These are phyloP conservation scores for Cotesia typhae DNA, from an alignment of 1,140 invertebrate species.

Conservation along the genomic window DNA sequence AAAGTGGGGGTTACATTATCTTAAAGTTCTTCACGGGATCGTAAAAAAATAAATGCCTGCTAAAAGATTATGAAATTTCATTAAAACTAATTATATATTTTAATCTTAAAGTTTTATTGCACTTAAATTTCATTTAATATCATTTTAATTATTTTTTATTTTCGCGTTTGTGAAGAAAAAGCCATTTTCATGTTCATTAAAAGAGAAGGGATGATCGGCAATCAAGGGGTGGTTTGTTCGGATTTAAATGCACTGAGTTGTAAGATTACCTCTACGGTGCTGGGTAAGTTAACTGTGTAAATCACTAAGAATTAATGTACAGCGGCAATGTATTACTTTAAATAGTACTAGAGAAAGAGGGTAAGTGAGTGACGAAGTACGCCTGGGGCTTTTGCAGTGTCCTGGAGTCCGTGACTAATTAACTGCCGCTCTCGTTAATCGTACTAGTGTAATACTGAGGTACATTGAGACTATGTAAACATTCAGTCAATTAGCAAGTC, in stretches of 20 bases:
- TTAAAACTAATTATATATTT: constrained; percentile 13
- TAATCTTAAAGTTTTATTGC: not conserved
- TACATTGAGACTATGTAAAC: constrained; percentile 42
- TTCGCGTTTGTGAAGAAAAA: too few relatives aligned
- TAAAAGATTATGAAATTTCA: constrained; percentile 15
- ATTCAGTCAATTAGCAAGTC: constrained; percentile 36
- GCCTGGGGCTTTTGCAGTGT: constrained; percentile 33
- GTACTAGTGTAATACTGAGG: constrained; percentile 26
- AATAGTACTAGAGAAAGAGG: constrained; percentile 23
- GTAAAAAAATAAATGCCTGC: constrained; percentile 12
- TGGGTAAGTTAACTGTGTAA: constrained; percentile 21
- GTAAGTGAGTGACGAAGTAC: constrained; percentile 34
- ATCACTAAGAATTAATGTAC: constrained; percentile 23
- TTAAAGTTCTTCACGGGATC: constrained; percentile 8
- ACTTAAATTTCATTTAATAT: constrained; percentile 3
- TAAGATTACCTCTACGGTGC: not conserved
- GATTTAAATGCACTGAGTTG: constrained; percentile 1
- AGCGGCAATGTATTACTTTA: constrained; percentile 24
- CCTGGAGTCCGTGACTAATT: constrained; percentile 36
- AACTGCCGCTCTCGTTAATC: constrained; percentile 32
- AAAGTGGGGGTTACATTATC: not conserved
- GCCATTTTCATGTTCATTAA: too few relatives aligned
- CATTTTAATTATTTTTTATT: not conserved
- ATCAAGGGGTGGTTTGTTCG: constrained; percentile 6
- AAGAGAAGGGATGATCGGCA: too few relatives aligned